A percentile compares a stretch with the other conserved stretches of the same genome.
Evolutionary conservation across 2,888 invertebrate genomes (phyloP).

Genomic region (Arge pagana): DNA sequence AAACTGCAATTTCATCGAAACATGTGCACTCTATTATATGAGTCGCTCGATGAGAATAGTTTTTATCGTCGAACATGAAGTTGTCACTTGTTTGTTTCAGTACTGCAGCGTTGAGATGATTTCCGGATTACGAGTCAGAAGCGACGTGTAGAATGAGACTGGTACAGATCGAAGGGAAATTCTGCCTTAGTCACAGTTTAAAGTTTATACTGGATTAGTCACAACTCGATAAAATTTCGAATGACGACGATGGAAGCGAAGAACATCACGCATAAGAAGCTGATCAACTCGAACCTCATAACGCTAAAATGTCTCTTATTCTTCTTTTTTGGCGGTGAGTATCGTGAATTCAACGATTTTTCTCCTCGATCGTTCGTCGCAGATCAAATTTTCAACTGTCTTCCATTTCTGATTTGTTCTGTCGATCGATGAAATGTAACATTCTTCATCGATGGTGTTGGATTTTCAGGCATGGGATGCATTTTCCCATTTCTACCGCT

Average conservation of each 20-base stretch:
- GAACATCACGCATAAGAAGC: slow-evolving; percentile 51
- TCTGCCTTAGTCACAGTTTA: no score
- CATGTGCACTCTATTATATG: no score
- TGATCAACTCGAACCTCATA: slow-evolving; percentile 72
- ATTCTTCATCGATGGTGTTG: not conserved
- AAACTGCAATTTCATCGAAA: no score
- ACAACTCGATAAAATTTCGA: no score
- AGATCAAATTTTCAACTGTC: not conserved
- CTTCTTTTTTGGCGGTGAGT: slow-evolving; percentile 78
- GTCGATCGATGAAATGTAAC: not conserved
- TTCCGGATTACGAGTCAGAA: no score
- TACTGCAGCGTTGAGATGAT: no score
- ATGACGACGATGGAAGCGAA: slow-evolving; percentile 30
- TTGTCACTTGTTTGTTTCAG: no score
- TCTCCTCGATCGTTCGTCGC: slow-evolving; percentile 15
- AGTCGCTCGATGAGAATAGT: no score
- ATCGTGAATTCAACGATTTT: slow-evolving; percentile 20
- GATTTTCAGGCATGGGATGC: slow-evolving; percentile 74
- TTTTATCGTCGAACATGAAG: no score
- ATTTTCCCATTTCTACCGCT: slow-evolving; percentile 81
- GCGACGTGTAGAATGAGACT: no score
- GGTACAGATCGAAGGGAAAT: no score
- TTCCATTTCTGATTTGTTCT: not conserved
- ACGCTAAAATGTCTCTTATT: slow-evolving; percentile 81
- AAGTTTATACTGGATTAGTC: no score